Evolutionary conservation across 2,888 invertebrate species (phyloP), one percentile per base, ranked within the genome.

Genomic region (Metallyticus violacea): DNA sequence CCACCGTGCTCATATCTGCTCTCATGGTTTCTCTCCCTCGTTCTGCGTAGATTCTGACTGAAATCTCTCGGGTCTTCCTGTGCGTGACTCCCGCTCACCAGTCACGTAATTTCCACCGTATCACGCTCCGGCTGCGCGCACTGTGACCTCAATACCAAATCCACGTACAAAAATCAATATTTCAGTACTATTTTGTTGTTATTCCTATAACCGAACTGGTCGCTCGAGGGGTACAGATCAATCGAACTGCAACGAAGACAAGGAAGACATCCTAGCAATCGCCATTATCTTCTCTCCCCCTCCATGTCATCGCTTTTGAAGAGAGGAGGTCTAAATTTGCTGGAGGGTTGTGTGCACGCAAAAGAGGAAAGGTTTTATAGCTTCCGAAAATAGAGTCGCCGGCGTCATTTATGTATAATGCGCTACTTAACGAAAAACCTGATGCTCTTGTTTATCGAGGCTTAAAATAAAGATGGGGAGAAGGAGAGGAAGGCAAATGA

Each of bases 101-200:
- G 62, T 85, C 87, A 86, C 85, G 87, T 84, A 77, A 87, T 82
- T 81, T 78, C 83, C 84, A 28, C 84, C 86, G 85, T 81, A 80
- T 29, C 86, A 85, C 87, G 86, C 85, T 79, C 84, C 83, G 87
- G 79, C 86, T 83, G 30, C 86, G 87, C 86, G 86, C 87, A 83
- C 83, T 83, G 30, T 87, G 87, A 87, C 87, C 87, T 85, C 83
- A 77, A 86, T 87, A 86, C 40, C 79, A 77, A 76, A 76, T 30
- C 7, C 28, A n/a, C 62, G 26, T 6, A 79, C 28, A 27, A 76
- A 79, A 85, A 85, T 85, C 85, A 85, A 85, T 85, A 85, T 27
- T 15, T 83, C 27, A 62, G 15, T 62, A 62, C 40, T 62, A 62
- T 62, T 62, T 62, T 62, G 40, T 62, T 62, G 40, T 62, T 62